phyloP scores from a whole-genome alignment of 1,140 invertebrate genomes.

The Arctopsyche grandis region DNA sequence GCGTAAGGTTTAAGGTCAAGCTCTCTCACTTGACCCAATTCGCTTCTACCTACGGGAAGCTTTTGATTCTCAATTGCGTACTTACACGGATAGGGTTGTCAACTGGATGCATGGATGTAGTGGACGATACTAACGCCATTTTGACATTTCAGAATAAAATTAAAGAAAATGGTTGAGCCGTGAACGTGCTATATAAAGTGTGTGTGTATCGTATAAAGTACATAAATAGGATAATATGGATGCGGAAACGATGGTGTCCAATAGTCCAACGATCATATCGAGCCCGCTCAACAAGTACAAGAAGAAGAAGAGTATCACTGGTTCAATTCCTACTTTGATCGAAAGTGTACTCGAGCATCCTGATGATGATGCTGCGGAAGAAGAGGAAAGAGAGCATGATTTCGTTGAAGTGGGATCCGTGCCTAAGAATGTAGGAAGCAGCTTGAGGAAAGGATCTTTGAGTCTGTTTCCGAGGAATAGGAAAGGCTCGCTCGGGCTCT shows the following conservation, averaged over 20 bases:
- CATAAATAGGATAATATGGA: conserved; percentile 42
- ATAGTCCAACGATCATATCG: conserved; percentile 35
- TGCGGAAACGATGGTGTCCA: conserved; percentile 47
- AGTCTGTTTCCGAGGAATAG: conserved; percentile 42
- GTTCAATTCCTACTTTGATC: conserved; percentile 62
- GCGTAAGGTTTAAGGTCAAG: too few relatives aligned
- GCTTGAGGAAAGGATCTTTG: conserved; percentile 45
- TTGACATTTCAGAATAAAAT: background rate
- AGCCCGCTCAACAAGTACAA: conserved; percentile 50
- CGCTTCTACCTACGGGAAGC: too few relatives aligned
- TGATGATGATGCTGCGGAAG: conserved; percentile 57
- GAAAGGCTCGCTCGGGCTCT: conserved; percentile 42
- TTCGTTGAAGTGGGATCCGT: conserved; percentile 40
- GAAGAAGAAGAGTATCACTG: conserved; percentile 48
- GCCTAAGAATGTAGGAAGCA: conserved; percentile 31
- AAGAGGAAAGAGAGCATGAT: conserved; percentile 34
- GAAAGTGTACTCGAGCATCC: conserved; percentile 59
- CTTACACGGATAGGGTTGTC: too few relatives aligned
- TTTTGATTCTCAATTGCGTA: too few relatives aligned
- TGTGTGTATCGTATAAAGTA: background rate
- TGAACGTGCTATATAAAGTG: background rate
- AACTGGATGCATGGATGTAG: too few relatives aligned
- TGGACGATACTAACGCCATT: too few relatives aligned
- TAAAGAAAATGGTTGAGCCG: conserved; percentile 24
- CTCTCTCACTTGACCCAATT: too few relatives aligned